phyloP scores from a whole-genome alignment of 1,140 invertebrate genomes.

The Nymphalis io region DNA sequence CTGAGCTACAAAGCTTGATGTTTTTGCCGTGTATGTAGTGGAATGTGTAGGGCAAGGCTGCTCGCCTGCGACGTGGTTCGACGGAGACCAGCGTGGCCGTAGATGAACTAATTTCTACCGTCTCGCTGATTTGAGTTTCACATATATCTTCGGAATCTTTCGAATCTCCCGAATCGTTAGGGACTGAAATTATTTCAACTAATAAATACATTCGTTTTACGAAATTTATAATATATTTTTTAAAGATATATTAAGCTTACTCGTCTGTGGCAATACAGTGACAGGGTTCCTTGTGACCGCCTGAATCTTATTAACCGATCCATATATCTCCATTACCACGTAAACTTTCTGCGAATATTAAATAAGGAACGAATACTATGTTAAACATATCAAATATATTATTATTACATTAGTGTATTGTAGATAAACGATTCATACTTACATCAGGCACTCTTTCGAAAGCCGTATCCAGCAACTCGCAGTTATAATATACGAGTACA shows the following conservation, averaged over 20 bases:
- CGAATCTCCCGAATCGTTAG: conserved; percentile 27
- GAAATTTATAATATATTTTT: too few species aligned
- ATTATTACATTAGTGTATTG: too few species aligned
- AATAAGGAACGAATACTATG: background rate
- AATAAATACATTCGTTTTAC: background rate
- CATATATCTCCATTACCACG: conserved; percentile 86
- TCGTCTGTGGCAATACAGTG: conserved; percentile 43
- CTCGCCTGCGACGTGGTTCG: conserved; percentile 29
- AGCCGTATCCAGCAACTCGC: conserved; percentile 55
- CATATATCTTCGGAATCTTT: conserved; percentile 23
- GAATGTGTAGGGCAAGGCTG: conserved; percentile 57
- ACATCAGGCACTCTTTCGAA: conserved; percentile 74
- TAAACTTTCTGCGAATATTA: conserved; percentile 84
- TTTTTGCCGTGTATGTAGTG: conserved; percentile 62
- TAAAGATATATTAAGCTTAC: conserved; percentile 40
- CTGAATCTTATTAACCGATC: conserved; percentile 65
- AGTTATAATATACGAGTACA: conserved; percentile 81
- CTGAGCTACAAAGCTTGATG: conserved; percentile 62
- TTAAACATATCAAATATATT: too few species aligned
- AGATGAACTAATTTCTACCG: conserved; percentile 15
- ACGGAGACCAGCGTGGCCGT: conserved; percentile 17
- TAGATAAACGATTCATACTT: conserved; percentile 16
- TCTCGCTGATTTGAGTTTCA: conserved; percentile 26
- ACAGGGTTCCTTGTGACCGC: conserved; percentile 52
- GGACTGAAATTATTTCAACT: conserved; percentile 28